Percentiles rank a stretch among this genome's conserved stretches.
Conservation (phyloP, 2,797 vertebrate species). For the Argya squamiceps region DNA sequence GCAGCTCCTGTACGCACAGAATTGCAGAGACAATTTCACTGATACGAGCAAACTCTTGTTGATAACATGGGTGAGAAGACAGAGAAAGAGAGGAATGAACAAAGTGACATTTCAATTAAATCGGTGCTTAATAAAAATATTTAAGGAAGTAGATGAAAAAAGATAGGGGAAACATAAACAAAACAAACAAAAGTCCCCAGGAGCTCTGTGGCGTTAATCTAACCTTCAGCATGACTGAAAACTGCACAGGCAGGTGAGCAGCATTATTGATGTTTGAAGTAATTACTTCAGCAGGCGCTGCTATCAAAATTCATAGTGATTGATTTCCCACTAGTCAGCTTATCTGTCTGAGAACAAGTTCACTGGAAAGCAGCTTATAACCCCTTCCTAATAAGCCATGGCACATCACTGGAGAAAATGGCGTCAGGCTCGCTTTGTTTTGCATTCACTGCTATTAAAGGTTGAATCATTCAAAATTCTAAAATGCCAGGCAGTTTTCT, state of each 20-base stretch:
- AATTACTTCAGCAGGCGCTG: constrained; percentile 66
- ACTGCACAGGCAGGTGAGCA: constrained; percentile 56
- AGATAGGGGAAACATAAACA: constrained; percentile 14
- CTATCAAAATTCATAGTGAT: constrained; percentile 74
- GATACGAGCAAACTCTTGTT: constrained; percentile 6
- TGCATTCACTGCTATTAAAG: constrained; percentile 51
- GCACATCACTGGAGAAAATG: constrained; percentile 59
- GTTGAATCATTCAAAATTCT: constrained; percentile 28
- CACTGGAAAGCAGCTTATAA: constrained; percentile 69
- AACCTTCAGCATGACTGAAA: constrained; percentile 58
- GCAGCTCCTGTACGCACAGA: neutral
- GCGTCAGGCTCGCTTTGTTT: constrained; percentile 52
- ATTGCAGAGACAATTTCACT: constrained; percentile 15
- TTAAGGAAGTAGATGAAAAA: constrained; percentile 1
- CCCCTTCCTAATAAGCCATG: constrained; percentile 69
- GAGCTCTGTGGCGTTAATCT: constrained; percentile 22
- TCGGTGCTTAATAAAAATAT: neutral
- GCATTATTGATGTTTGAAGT: constrained; percentile 68
- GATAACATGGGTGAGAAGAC: constrained; percentile 19
- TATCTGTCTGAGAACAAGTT: constrained; percentile 68
- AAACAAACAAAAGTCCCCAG: constrained; percentile 1
- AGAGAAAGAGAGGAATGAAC: neutral
- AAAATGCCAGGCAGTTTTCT: neutral
- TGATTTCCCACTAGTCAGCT: constrained; percentile 70
- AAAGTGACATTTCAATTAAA: constrained; percentile 29